A percentile compares a stretch with the other conserved stretches of the same genome.
Conservation (phyloP, 2,797 vertebrate genomes). For the Ciconia nigra region DNA sequence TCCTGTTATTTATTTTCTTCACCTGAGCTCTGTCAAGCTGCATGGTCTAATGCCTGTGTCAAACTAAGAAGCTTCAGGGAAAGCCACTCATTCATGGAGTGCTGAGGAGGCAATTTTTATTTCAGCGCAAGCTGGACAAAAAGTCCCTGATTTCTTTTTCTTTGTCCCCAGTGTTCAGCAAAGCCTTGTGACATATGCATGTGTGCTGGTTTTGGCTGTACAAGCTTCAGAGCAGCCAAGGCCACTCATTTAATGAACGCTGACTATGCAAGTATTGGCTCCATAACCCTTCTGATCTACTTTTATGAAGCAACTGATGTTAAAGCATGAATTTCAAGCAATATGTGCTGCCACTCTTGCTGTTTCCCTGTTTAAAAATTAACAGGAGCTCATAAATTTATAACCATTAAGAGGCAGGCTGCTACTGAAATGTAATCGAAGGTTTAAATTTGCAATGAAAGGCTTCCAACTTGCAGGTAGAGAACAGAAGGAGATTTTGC, state of each 20-base stretch:
- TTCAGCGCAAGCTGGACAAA: neutral
- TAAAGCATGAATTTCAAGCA: slow-evolving; percentile 22
- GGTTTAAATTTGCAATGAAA: slow-evolving; percentile 11
- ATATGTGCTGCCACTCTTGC: neutral
- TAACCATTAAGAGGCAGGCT: slow-evolving; percentile 18
- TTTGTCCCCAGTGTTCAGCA: neutral
- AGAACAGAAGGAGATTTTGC: neutral
- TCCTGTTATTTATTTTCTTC: neutral
- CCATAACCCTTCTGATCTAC: slow-evolving; percentile 21
- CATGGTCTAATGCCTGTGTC: neutral
- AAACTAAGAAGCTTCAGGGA: neutral
- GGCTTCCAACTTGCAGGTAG: neutral
- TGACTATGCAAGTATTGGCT: slow-evolving; percentile 8
- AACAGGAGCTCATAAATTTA: slow-evolving; percentile 48
- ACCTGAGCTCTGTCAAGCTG: neutral
- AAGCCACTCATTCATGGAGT: neutral
- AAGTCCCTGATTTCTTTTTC: neutral
- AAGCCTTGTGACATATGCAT: neutral
- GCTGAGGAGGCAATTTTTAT: neutral
- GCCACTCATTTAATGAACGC: neutral
- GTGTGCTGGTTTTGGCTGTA: neutral
- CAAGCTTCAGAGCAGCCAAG: neutral
- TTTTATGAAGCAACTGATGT: slow-evolving; percentile 20
- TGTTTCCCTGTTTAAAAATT: slow-evolving; percentile 60
- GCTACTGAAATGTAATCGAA: neutral